Percentiles rank a stretch among this genome's conserved stretches.
Evolutionary conservation across 2,888 invertebrate species (phyloP).

Genomic region (Drosophila mercatorum): DNA sequence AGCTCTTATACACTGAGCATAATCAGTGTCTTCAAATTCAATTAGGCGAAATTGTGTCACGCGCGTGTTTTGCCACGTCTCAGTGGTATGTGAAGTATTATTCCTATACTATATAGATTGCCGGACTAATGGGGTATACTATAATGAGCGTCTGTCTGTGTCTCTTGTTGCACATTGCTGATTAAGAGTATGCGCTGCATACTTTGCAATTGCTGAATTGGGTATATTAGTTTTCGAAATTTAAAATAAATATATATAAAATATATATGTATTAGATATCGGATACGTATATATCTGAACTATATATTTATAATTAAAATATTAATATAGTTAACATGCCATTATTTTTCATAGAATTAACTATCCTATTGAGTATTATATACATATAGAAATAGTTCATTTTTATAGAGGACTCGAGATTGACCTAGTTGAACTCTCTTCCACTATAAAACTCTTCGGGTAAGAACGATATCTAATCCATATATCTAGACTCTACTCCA

Average conservation of each 20-base stretch:
- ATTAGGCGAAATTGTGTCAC: slow-evolving; percentile 73
- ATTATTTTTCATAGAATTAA: too few species aligned
- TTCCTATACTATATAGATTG: background rate
- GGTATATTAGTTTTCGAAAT: background rate
- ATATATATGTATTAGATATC: background rate
- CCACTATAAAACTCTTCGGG: background rate
- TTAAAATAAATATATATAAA: background rate
- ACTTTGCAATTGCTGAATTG: background rate
- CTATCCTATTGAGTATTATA: background rate
- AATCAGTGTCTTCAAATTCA: slow-evolving; percentile 66
- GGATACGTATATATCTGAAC: background rate
- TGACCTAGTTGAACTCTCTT: background rate
- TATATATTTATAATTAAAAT: too few species aligned
- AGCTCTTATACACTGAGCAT: slow-evolving; percentile 14
- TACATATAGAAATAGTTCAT: background rate
- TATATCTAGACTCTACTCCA: background rate
- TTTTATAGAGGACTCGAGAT: background rate
- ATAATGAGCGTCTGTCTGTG: background rate
- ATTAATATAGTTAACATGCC: too few species aligned
- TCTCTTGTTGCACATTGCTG: background rate
- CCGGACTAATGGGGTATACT: background rate
- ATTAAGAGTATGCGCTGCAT: background rate
- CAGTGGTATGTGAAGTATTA: slow-evolving; percentile 1
- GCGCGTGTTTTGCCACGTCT: slow-evolving; percentile 45
- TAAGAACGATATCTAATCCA: background rate